Conservation (phyloP, 2,888 invertebrate genomes). For the Dromius quadrimaculatus region DNA sequence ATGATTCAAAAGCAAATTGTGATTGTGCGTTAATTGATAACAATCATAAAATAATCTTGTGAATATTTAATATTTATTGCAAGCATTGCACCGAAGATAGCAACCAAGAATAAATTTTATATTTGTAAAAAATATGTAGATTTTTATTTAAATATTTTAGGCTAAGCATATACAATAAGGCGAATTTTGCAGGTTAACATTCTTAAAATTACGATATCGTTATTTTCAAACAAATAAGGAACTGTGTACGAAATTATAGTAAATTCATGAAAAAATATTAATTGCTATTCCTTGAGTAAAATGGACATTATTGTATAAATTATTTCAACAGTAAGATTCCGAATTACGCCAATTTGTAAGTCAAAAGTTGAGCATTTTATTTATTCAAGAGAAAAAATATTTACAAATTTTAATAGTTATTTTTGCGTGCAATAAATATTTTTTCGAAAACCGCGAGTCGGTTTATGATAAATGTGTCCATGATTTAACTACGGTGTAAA, state of each 20-base stretch:
- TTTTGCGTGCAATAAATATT: constrained; percentile 51
- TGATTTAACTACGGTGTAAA: constrained; percentile 23
- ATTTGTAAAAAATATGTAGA: constrained; percentile 34
- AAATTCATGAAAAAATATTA: constrained; percentile 29
- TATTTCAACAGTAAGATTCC: constrained; percentile 23
- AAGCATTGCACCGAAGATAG: constrained; percentile 34
- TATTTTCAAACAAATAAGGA: constrained; percentile 25
- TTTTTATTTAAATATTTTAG: constrained; percentile 39
- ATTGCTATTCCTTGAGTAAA: constrained; percentile 28
- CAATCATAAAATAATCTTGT: constrained; percentile 14
- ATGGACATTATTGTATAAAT: constrained; percentile 33
- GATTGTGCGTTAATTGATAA: constrained; percentile 45
- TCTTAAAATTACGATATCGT: constrained; percentile 29
- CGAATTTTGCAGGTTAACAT: constrained; percentile 37
- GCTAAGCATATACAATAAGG: constrained; percentile 39
- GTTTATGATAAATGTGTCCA: constrained; percentile 8
- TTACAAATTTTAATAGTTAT: background rate
- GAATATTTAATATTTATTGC: constrained; percentile 46
- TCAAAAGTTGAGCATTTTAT: no score
- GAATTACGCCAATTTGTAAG: constrained; percentile 27
- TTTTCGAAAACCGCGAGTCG: constrained; percentile 1
- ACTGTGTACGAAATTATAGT: constrained; percentile 15
- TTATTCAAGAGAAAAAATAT: constrained; percentile 17
- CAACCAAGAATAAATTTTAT: constrained; percentile 34
- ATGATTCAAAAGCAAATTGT: constrained; percentile 2